Percentiles rank a stretch among this genome's conserved stretches.
These are phyloP conservation scores for Leptinotarsa rubiginosa DNA, from an alignment of 2,888 invertebrate species.

Conservation along the genomic window DNA sequence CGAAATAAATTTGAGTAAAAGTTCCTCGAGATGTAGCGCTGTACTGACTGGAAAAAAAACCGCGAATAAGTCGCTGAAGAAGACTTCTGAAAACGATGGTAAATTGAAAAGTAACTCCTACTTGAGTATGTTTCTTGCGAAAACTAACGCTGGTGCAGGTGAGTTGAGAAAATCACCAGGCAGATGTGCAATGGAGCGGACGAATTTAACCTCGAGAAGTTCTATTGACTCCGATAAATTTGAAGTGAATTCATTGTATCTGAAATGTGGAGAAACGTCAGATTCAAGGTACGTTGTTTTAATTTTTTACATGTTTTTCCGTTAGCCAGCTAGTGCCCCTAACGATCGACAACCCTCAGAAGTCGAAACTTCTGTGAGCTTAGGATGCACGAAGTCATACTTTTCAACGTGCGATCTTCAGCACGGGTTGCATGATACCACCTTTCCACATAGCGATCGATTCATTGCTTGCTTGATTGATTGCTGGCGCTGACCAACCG, in stretches of 20 bases:
- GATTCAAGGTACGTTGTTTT: constrained; percentile 18
- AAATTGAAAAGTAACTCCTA: constrained; percentile 37
- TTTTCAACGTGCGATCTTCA: too few species aligned
- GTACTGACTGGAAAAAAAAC: background rate
- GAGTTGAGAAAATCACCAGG: background rate
- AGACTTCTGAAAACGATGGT: background rate
- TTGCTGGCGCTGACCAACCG: too few species aligned
- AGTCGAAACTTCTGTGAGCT: too few species aligned
- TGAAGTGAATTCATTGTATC: constrained; percentile 26
- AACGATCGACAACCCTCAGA: too few species aligned
- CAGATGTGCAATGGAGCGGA: constrained; percentile 21
- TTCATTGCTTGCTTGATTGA: too few species aligned
- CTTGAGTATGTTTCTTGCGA: constrained; percentile 40
- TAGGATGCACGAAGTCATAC: too few species aligned
- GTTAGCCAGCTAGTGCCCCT: too few species aligned
- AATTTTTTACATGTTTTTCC: too few species aligned
- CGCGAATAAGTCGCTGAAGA: background rate
- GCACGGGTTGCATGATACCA: too few species aligned
- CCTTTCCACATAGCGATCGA: too few species aligned
- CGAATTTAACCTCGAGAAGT: constrained; percentile 33
- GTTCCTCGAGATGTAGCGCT: constrained; percentile 23
- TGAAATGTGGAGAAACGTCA: constrained; percentile 28
- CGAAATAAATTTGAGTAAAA: constrained; percentile 33
- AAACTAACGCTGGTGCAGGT: background rate
- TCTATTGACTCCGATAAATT: constrained; percentile 32